Conservation (phyloP, 1,140 invertebrate genomes). For the Metopolophium dirhodum region DNA sequence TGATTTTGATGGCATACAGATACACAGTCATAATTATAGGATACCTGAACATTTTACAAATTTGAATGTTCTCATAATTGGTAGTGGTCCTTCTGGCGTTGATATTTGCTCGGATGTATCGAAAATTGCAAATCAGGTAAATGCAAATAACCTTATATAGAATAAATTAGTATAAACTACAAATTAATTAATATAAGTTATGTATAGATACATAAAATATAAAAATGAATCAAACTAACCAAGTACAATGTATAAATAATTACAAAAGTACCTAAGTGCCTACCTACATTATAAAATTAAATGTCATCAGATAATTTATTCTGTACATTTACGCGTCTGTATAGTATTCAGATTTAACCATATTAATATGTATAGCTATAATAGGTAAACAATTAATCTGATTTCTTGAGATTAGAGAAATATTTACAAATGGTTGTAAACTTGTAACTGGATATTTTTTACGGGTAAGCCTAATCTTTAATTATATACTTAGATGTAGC, state of each 20-base stretch:
- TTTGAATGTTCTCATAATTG: slow-evolving; percentile 72
- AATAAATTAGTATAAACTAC: background rate
- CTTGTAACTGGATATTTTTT: background rate
- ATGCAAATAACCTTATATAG: background rate
- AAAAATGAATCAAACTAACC: background rate
- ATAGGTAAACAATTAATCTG: background rate
- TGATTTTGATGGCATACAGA: slow-evolving; percentile 68
- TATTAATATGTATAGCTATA: background rate
- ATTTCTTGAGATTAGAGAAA: background rate
- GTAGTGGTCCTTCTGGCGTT: slow-evolving; percentile 72
- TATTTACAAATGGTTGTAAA: background rate
- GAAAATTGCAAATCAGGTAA: slow-evolving; percentile 64
- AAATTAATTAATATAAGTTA: too few species aligned
- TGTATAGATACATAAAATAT: background rate
- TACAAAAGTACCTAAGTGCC: background rate
- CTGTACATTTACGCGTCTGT: background rate
- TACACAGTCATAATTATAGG: slow-evolving; percentile 77
- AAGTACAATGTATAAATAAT: background rate
- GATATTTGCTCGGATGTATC: slow-evolving; percentile 72
- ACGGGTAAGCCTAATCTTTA: background rate
- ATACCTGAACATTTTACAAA: slow-evolving; percentile 66
- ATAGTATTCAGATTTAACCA: background rate
- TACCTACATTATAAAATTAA: background rate
- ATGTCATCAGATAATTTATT: background rate
- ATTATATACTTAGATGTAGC: slow-evolving; percentile 9